Evolutionary conservation across 2,888 invertebrate species (phyloP), one percentile per base, ranked within the genome.

Genomic region (Carpatolechia fugitivella): DNA sequence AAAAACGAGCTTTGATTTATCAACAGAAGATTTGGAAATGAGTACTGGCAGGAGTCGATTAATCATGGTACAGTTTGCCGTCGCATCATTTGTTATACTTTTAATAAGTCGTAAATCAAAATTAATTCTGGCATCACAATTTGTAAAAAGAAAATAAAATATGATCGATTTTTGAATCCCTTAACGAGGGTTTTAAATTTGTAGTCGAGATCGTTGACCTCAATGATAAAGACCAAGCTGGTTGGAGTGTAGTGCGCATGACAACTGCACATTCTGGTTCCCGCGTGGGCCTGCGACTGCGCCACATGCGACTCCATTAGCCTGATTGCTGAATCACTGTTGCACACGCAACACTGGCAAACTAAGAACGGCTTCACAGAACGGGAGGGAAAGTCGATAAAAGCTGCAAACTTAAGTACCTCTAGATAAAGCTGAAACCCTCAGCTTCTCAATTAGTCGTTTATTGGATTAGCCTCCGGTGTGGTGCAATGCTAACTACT

Each of bases 151-250:
- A 64, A 59, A 56, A 60, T 56, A 57, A 69, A 44, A 20, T 1
- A 1, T 20, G 2, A 8, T 11, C 20, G 3, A 41, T 20, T 20
- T 3, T 20, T 62, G 51, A 50, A 58, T 62, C 60, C 60, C 64
- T 70, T 68, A 69, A 70, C 65, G 62, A 60, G 56, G 47, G 55
- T 24, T 13, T 16, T 18, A n/a, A n/a, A 59, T 67, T 60, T 62
- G 61, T 56, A 56, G 51, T 16, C 16, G 48, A 66, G 69, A 61
- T 53, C 66, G 63, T 60, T 58, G 69, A 65, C 61, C 68, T 61
- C 62, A 62, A 66, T 68, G 38, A 66, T 67, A 69, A 67, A 61
- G 60, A 65, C 60, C 67, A 69, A 67, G 58, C 18, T 59, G 52
- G 54, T 58, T 41, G 49, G 38, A 57, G 11, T 41, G 49, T 35